phyloP scores from a whole-genome alignment of 1,140 invertebrate genomes.

The Brachionus calyciflorus region DNA sequence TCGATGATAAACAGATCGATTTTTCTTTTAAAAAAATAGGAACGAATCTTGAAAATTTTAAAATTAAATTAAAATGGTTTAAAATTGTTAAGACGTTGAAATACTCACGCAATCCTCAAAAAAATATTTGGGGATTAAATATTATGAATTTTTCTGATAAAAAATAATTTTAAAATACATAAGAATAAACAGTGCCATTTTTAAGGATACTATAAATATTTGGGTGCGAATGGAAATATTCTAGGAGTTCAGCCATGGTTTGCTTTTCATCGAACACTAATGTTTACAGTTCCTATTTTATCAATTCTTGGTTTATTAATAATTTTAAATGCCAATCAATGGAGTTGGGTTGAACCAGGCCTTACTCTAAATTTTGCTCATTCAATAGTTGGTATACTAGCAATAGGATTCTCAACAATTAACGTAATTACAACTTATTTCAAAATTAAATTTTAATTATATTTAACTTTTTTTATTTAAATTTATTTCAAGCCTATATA shows the following conservation, averaged over 20 bases:
- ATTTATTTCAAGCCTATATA: neutral
- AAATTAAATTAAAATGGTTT: no score
- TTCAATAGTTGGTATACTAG: neutral
- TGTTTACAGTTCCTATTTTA: slow-evolving; percentile 13
- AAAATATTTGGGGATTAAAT: no score
- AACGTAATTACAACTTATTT: no score
- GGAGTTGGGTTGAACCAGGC: neutral
- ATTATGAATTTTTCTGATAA: no score
- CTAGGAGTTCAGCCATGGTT: neutral
- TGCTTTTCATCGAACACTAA: neutral
- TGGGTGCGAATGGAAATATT: neutral
- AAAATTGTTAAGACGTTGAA: no score
- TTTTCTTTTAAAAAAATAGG: no score
- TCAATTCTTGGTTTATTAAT: neutral
- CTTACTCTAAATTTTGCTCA: neutral
- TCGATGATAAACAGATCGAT: no score
- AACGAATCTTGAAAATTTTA: no score
- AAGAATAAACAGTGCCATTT: no score
- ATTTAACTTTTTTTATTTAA: neutral
- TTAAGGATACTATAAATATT: slow-evolving; percentile 26
- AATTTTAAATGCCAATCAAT: neutral
- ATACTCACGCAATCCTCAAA: no score
- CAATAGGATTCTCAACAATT: neutral
- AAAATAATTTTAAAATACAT: neutral
- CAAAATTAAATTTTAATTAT: neutral